Base-by-base conservation (phyloP, 2,888 invertebrate species). In the Eristalis tenax region DNA sequence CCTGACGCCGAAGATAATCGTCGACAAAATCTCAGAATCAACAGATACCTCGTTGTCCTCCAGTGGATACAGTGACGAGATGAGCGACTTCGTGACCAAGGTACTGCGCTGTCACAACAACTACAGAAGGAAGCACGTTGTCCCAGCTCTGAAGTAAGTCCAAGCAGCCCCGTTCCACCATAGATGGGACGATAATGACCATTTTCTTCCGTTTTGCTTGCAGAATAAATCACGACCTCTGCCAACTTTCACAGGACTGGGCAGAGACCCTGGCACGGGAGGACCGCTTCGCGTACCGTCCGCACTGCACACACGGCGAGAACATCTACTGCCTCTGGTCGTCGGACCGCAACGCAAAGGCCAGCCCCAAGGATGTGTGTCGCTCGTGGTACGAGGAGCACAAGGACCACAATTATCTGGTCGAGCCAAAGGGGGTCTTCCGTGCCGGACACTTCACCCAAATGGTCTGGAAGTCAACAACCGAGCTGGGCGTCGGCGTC, bases 401-500 rank as follows among this genome's bases (percentile, higher is more conserved):
- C 59, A 94, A 94, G 89, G 93, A 94, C 76, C 94, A 94, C 90
- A 91, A 91, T 15, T 95, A 94, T 90, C 93, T 94, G 13, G 91
- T 94, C 6, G 94, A 94, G 88, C 91, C 91, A 26, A 90, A 89
- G 71, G 90, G 90, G 50, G 74, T 89, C 28, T 90, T 94, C 59
- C 94, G 94, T 90, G 94, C 94, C 92, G 96, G 96, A 56, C 96
- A 96, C 90, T 96, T 96, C 90, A 95, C 95, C 0, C 96, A 97
- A 92, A 94, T 97, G 80, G 94, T 96, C 3, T 96, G 96, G 96
- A 95, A 95, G 89, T 94, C 94, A 69, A 95, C 95, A 83, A 94
- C 94, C 66, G 95, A 96, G 90, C 91, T 97, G 32, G 97, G 97
- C 0, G 95, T 97, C 18, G 97, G 96, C 2, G 94, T 95, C 90